A percentile compares a stretch with the other conserved stretches of the same genome.
These are phyloP conservation scores for Pygocentrus nattereri DNA, from an alignment of 2,797 vertebrate species.

Conservation along the genomic window DNA sequence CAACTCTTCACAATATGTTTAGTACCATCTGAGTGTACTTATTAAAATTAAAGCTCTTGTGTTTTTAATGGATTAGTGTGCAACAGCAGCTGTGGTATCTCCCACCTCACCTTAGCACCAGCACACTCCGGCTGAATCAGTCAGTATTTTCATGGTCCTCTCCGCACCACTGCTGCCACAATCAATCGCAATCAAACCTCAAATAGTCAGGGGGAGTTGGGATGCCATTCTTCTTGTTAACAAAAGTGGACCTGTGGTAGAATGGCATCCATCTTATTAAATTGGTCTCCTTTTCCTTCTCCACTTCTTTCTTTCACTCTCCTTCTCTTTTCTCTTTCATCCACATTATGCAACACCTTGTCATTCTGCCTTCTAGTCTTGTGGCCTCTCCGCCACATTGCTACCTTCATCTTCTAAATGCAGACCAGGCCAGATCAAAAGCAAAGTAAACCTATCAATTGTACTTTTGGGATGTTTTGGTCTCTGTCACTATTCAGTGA, in stretches of 20 bases:
- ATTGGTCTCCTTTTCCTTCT: background rate
- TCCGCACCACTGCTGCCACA: conserved; percentile 9
- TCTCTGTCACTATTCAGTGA: background rate
- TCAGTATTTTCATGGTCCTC: background rate
- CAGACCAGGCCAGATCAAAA: conserved; percentile 33
- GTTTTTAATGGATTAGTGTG: background rate
- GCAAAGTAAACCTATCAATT: conserved; percentile 42
- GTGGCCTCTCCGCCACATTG: conserved; percentile 6
- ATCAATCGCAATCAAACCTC: conserved; percentile 16
- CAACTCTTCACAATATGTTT: background rate
- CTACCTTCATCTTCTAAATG: conserved; percentile 1
- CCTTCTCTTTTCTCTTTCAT: conserved; percentile 22
- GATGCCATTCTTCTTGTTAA: conserved; percentile 9
- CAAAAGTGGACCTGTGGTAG: conserved; percentile 26
- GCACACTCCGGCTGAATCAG: background rate
- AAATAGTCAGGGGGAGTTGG: conserved; percentile 11
- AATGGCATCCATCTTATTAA: conserved; percentile 29
- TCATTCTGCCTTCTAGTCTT: conserved; percentile 19
- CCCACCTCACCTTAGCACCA: conserved; percentile 6
- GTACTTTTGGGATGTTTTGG: conserved; percentile 10
- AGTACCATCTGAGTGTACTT: background rate
- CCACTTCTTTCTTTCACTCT: background rate
- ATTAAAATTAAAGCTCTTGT: background rate
- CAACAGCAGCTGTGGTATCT: background rate
- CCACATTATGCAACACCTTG: conserved; percentile 25